phyloP scores from a whole-genome alignment of 2,113 vertebrate species.

The Salvelinus alpinus region DNA sequence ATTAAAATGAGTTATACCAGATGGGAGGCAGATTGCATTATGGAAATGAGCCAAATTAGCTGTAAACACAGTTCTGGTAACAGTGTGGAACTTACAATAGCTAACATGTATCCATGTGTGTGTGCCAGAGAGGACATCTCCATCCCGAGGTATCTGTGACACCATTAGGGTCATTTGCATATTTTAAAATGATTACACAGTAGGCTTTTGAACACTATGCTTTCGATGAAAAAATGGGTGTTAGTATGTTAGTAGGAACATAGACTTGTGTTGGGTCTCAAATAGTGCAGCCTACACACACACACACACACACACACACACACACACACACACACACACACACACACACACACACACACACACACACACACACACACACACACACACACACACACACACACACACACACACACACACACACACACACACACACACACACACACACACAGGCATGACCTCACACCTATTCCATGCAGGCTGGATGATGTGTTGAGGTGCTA shows the following conservation, averaged over 20 bases:
- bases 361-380: no score
- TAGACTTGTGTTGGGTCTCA: no score
- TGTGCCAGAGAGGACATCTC: neutral
- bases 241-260: neutral
- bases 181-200: neutral
- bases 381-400: no score
- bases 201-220: neutral
- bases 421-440: no score
- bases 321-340: no score
- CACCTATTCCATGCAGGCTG: neutral
- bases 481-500: neutral
- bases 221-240: neutral
- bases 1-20: conserved; percentile 60
- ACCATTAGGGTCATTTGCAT: conserved; percentile 3
- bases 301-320: no score
- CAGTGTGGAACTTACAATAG: conserved; percentile 36
- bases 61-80: conserved; percentile 42
- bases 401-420: no score
- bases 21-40: conserved; percentile 61
- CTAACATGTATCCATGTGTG: conserved; percentile 14
- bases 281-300: no score
- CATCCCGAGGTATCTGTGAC: conserved; percentile 12
- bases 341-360: no score
- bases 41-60: conserved; percentile 55
- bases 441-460: conserved; percentile 8